Evolutionary conservation across 2,113 vertebrate genomes (phyloP).

Genomic region (Capricornis sumatraensis): DNA sequence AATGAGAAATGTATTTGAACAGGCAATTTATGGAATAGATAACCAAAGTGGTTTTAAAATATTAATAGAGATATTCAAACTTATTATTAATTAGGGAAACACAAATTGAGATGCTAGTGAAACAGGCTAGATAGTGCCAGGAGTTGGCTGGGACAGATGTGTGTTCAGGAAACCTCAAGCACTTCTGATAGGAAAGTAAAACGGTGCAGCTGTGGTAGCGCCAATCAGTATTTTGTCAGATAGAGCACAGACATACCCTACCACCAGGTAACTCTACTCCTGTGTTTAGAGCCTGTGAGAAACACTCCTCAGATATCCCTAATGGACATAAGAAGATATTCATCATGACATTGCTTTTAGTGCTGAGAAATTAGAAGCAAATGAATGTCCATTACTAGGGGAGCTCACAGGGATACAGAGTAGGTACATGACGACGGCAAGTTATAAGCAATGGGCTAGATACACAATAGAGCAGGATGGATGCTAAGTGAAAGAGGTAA

Average conservation of each 20-base stretch:
- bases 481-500: background rate
- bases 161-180: background rate
- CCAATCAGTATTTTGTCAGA: background rate
- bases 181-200: background rate
- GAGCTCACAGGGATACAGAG: background rate
- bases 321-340: background rate
- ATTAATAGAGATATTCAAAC: background rate
- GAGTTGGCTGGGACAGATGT: background rate
- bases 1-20: background rate
- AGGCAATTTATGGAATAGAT: background rate
- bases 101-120: background rate
- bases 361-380: background rate
- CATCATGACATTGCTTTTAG: background rate
- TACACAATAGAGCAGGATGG: background rate
- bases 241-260: background rate
- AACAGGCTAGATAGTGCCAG: background rate
- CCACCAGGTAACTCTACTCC: background rate
- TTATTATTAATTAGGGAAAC: background rate
- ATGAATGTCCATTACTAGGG: background rate
- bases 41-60: background rate
- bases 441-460: background rate
- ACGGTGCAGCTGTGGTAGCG: background rate
- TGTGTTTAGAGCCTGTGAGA: background rate
- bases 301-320: background rate
- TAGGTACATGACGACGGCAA: background rate